These are phyloP conservation scores for Porites evermanni DNA, from an alignment of 92 coral and sea anemone genomes.

Conservation along the genomic window DNA sequence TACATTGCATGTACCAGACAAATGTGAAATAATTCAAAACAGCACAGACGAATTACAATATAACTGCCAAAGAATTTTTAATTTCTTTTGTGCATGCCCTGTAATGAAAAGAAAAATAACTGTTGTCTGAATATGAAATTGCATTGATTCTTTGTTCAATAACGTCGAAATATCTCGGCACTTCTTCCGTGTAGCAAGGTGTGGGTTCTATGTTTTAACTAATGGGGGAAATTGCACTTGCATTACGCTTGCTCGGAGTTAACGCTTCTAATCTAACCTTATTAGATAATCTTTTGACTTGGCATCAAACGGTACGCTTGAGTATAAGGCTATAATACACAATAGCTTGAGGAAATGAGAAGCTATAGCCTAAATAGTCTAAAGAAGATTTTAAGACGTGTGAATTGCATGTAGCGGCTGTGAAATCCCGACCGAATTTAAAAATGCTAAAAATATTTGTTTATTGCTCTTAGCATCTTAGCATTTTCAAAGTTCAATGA, in stretches of 20 bases:
- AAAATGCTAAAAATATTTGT: background rate
- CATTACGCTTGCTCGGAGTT: background rate
- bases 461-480: background rate
- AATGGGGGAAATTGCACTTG: background rate
- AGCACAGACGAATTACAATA: background rate
- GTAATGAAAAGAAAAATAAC: background rate
- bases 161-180: background rate
- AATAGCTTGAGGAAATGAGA: slow-evolving; percentile 8
- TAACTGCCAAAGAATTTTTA: background rate
- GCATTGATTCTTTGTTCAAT: background rate
- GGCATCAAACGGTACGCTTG: background rate
- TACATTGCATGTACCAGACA: background rate
- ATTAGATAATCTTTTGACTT: background rate
- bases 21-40: slow-evolving; percentile 5
- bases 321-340: background rate
- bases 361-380: background rate
- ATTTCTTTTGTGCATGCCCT: background rate
- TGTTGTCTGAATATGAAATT: background rate
- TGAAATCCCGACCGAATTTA: too few species aligned
- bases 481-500: too few species aligned
- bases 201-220: background rate
- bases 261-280: background rate
- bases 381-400: background rate
- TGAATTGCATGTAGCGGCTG: background rate
- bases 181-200: background rate